A percentile compares a stretch with the other conserved stretches of the same genome.
Conservation (phyloP, 2,113 vertebrate genomes). For the Xenopus laevis region DNA sequence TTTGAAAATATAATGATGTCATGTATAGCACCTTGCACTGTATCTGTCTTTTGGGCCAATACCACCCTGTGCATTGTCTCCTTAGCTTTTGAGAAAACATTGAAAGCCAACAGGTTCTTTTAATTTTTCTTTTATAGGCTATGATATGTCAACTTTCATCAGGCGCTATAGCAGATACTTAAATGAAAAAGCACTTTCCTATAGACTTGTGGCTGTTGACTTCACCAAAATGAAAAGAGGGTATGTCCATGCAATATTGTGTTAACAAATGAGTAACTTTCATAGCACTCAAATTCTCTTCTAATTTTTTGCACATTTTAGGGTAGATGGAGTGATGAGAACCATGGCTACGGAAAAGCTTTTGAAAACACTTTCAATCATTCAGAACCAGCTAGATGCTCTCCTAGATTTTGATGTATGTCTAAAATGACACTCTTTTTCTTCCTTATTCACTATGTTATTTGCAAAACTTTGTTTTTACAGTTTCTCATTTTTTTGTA, state of each 20-base stretch:
- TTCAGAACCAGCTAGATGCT: slow-evolving; percentile 91
- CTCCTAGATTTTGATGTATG: slow-evolving; percentile 92
- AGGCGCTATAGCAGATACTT: slow-evolving; percentile 90
- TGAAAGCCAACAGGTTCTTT: neutral
- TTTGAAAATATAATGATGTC: too few relatives aligned
- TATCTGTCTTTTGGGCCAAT: too few relatives aligned
- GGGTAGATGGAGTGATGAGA: slow-evolving; percentile 85
- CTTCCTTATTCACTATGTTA: neutral
- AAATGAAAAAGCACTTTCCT: slow-evolving; percentile 94
- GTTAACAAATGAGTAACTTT: neutral
- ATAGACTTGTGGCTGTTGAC: slow-evolving; percentile 86
- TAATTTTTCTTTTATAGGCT: slow-evolving; percentile 65
- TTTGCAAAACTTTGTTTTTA: neutral
- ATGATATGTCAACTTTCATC: slow-evolving; percentile 93
- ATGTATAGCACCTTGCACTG: too few relatives aligned
- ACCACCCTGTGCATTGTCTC: too few relatives aligned
- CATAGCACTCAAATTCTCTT: neutral
- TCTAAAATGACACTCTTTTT: neutral
- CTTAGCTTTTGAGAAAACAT: too few relatives aligned
- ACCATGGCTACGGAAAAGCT: slow-evolving; percentile 89
- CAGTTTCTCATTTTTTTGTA: slow-evolving; percentile 54
- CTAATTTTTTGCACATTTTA: slow-evolving; percentile 49
- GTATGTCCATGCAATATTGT: slow-evolving; percentile 58
- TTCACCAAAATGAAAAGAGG: slow-evolving; percentile 96
- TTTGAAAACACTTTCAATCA: slow-evolving; percentile 88